phyloP scores from a whole-genome alignment of 2,113 vertebrate genomes.

The Oryzias javanicus region DNA sequence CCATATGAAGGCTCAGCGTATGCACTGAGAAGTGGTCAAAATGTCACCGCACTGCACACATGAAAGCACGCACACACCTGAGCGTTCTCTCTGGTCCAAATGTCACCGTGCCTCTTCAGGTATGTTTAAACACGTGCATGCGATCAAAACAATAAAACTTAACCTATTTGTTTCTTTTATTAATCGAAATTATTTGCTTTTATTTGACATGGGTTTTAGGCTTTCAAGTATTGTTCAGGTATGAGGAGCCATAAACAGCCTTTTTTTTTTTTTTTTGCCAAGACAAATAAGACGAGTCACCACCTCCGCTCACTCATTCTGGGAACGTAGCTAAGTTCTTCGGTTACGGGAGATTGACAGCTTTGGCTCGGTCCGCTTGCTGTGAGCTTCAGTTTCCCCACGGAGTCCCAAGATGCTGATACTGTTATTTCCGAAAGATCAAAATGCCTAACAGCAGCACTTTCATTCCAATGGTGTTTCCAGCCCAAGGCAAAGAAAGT shows the following conservation, averaged over 20 bases:
- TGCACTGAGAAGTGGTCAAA: slow-evolving; percentile 37
- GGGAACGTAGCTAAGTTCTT: not conserved
- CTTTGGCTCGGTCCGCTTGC: not conserved
- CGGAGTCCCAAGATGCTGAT: slow-evolving; percentile 8
- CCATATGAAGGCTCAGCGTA: slow-evolving; percentile 23
- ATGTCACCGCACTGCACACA: slow-evolving; percentile 45
- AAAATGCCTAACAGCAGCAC: slow-evolving; percentile 22
- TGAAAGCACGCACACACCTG: slow-evolving; percentile 27
- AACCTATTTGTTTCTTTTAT: not conserved
- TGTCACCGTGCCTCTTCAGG: slow-evolving; percentile 29
- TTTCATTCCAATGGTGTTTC: slow-evolving; percentile 24
- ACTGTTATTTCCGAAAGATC: not conserved
- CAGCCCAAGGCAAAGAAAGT: slow-evolving; percentile 1
- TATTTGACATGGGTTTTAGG: not conserved
- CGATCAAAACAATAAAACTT: not conserved
- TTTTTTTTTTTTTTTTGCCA: not conserved
- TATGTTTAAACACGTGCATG: not conserved
- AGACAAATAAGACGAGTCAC: not conserved
- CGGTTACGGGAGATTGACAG: slow-evolving; percentile 8
- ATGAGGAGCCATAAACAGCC: not conserved
- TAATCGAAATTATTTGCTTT: not conserved
- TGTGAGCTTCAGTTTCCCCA: not conserved
- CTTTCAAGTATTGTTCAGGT: not conserved
- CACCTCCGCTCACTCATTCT: not conserved
- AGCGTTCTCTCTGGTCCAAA: slow-evolving; percentile 33